Percentiles rank a stretch among this genome's conserved stretches.
Conservation (phyloP, 2,113 vertebrate genomes). For the Cepphus grylle region DNA sequence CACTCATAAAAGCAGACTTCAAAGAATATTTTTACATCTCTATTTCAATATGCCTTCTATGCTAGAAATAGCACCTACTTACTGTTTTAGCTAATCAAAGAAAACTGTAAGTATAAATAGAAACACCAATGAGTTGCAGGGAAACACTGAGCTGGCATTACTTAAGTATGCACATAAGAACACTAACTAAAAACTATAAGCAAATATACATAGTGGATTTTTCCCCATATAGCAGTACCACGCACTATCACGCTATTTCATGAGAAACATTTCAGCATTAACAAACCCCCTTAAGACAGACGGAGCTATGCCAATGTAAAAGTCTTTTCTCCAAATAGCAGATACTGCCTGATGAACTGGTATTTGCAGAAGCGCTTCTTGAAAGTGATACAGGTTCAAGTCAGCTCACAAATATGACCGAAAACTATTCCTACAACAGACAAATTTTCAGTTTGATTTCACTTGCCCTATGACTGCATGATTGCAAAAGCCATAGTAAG, state of each 20-base stretch:
- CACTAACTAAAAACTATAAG: background rate
- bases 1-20: background rate
- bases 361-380: background rate
- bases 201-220: background rate
- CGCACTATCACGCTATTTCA: background rate
- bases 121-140: background rate
- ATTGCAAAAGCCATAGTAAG: accelerated
- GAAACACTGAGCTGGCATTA: slow-evolving; percentile 1
- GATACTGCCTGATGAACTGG: background rate
- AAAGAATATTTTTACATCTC: background rate
- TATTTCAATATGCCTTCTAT: background rate
- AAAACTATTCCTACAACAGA: background rate
- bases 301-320: background rate
- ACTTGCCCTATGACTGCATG: background rate
- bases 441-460: background rate
- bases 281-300: background rate
- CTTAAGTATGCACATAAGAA: background rate
- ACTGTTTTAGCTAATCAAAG: slow-evolving; percentile 29
- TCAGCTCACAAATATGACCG: background rate
- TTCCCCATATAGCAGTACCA: background rate
- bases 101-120: slow-evolving; percentile 29
- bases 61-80: slow-evolving; percentile 31
- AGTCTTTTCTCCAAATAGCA: background rate
- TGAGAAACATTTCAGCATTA: background rate
- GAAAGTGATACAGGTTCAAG: background rate